These are phyloP conservation scores for Euwallacea similis DNA, from an alignment of 1,140 invertebrate genomes.

Conservation along the genomic window DNA sequence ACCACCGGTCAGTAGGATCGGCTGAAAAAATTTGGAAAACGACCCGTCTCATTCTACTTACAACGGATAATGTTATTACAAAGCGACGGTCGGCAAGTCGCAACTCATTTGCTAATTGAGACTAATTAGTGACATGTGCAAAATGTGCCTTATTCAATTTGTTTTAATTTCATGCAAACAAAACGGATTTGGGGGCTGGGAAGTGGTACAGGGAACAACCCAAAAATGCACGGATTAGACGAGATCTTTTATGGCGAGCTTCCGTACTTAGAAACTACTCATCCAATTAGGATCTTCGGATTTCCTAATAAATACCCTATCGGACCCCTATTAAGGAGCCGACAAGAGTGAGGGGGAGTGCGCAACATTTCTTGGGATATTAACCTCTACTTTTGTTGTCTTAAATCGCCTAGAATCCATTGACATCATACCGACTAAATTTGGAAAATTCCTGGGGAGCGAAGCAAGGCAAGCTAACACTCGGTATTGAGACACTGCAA, in stretches of 20 bases:
- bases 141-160: too few relatives aligned
- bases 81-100: background rate
- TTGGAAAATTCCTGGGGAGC: slow-evolving; percentile 32
- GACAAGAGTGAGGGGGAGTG: too few relatives aligned
- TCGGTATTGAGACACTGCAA: slow-evolving; percentile 19
- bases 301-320: too few relatives aligned
- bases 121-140: background rate
- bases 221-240: too few relatives aligned
- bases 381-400: too few relatives aligned
- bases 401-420: background rate
- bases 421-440: background rate
- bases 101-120: background rate
- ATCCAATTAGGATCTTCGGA: too few relatives aligned
- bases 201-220: background rate
- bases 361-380: too few relatives aligned
- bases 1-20: background rate
- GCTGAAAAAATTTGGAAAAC: background rate
- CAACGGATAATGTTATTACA: background rate
- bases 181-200: background rate
- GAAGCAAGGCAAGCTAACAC: slow-evolving; percentile 23
- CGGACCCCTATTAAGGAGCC: too few relatives aligned
- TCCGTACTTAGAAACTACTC: too few relatives aligned
- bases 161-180: background rate
- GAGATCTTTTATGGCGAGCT: too few relatives aligned
- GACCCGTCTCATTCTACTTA: too few relatives aligned